phyloP scores from a whole-genome alignment of 1,140 invertebrate genomes.

The Camponotus vicinus region DNA sequence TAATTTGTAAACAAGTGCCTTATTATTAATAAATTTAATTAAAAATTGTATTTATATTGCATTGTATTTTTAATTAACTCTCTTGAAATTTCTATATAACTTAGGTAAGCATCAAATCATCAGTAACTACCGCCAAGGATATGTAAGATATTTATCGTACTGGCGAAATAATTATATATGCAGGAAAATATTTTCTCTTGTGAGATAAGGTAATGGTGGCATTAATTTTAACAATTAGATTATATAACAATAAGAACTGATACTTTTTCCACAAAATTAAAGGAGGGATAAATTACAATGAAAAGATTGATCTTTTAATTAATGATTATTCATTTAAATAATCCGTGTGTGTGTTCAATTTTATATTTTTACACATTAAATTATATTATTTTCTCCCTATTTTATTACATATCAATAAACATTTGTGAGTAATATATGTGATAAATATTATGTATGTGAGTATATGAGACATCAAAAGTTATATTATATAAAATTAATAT shows the following conservation, averaged over 20 bases:
- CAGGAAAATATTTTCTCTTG: background rate
- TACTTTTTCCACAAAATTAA: background rate
- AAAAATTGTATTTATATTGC: background rate
- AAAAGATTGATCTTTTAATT: background rate
- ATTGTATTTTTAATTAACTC: background rate
- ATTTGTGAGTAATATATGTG: background rate
- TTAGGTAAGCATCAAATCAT: background rate
- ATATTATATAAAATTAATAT: background rate
- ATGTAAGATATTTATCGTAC: background rate
- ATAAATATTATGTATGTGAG: background rate
- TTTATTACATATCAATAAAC: background rate
- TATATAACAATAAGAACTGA: background rate
- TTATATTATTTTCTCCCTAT: background rate
- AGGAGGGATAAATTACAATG: background rate
- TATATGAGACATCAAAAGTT: background rate
- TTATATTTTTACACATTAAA: background rate
- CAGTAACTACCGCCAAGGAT: background rate
- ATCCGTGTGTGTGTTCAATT: background rate
- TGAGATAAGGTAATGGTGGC: background rate
- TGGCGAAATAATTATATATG: background rate
- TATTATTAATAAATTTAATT: conserved; percentile 35
- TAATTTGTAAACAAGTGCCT: conserved; percentile 47
- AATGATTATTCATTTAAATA: background rate
- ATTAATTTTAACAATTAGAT: background rate
- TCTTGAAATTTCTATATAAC: background rate